phyloP scores from a whole-genome alignment of 2,888 invertebrate genomes.

The Thysanoteuthis rhombus region DNA sequence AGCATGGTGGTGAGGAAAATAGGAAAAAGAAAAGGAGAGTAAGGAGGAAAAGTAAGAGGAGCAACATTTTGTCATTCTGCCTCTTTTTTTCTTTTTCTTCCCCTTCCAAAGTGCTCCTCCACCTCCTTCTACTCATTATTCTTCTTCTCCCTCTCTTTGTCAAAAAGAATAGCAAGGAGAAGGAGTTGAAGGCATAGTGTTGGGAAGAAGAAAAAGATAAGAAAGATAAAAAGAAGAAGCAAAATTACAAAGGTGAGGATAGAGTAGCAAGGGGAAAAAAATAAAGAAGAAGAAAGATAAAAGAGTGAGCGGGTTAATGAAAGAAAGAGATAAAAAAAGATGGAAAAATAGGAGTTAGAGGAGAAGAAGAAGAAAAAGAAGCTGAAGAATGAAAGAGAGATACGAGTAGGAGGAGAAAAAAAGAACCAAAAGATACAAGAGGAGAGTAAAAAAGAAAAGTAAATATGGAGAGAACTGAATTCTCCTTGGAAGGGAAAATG shows the following conservation, averaged over 20 bases:
- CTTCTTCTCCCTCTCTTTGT: no score
- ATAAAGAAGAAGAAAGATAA: neutral
- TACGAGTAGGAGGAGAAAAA: neutral
- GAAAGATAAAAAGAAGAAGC: neutral
- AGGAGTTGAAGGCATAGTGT: no score
- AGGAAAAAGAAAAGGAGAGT: no score
- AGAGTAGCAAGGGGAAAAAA: neutral
- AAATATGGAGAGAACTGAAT: neutral
- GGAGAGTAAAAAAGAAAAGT: neutral
- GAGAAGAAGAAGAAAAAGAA: neutral
- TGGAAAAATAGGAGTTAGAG: neutral
- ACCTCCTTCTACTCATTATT: no score
- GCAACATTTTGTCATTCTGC: no score
- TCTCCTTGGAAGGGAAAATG: neutral
- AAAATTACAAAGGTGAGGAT: neutral
- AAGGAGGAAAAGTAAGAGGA: no score
- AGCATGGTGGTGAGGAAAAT: no score
- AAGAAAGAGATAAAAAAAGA: neutral
- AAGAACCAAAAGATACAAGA: neutral
- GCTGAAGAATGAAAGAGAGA: neutral
- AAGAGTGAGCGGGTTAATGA: neutral
- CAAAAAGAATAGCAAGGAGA: no score
- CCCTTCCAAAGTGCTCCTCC: no score
- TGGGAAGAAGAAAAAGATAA: no score
- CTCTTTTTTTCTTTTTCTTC: no score